Evolutionary conservation across 1,140 invertebrate genomes (phyloP), one percentile per base, ranked within the genome.

Genomic region (Muscidifurax raptorellus): DNA sequence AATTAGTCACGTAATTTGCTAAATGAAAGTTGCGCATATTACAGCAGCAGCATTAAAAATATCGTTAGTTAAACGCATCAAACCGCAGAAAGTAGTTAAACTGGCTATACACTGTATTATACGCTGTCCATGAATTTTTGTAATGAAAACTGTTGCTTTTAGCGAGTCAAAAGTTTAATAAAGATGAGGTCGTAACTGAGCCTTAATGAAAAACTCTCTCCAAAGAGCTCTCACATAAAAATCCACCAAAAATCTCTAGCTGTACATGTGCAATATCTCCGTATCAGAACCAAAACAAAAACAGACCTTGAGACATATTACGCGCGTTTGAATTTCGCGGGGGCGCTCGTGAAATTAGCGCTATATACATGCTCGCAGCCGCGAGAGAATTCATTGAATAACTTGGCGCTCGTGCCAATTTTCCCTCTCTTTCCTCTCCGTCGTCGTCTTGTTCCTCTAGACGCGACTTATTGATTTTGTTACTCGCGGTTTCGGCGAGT

Each of bases 381-480:
- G 18, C 18, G 18, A 3, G n/a, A 3, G 22, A 59, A 59, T 59
- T 59, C 22, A 59, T n/a, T 59, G 52, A 59, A 9, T 66, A 66
- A 69, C 40, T 36, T 27, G 66, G 64, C 15, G 36, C 40, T 32
- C 25, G 78, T 47, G 78, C 78, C 78, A 71, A 80, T 71, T 80
- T 71, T 25, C 40, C 36, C 64, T 22, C 78, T 52, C 36, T 47
- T 78, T 36, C 6, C 32, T 66, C 47, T 78, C 32, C 30, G 32
- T 67, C 9, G n/a, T 71, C 32, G 32, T 80, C 78, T 80, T 30
- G 15, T 80, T 69, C 44, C 64, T 80, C 77, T 25, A 71, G 78
- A 80, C 78, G 18, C 32, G 66, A 67, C 64, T 80, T 80, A 80
- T 80, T 69, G 78, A 80, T 80, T 71, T 80, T 80, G 36, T 71